Percentiles rank a stretch among this genome's conserved stretches.
These are phyloP conservation scores for Drosophila lini DNA, from an alignment of 1,140 invertebrate genomes.

Conservation along the genomic window DNA sequence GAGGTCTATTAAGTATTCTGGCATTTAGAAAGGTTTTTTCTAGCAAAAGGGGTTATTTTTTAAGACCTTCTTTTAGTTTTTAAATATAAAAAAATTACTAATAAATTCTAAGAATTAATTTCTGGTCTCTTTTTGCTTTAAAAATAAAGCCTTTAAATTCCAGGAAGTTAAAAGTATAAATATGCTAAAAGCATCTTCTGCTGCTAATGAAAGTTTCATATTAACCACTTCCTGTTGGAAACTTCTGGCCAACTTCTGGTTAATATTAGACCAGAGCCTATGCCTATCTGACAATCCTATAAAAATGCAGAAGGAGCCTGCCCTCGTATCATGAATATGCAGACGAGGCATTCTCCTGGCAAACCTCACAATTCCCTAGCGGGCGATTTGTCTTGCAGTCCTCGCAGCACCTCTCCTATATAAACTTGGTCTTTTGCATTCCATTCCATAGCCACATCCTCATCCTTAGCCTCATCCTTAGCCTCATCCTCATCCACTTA, in stretches of 20 bases:
- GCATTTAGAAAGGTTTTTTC: neutral
- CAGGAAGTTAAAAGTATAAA: neutral
- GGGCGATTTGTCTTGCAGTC: constrained; percentile 49
- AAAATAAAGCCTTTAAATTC: neutral
- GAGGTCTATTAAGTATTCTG: neutral
- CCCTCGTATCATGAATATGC: constrained; percentile 18
- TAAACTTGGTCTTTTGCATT: constrained; percentile 14
- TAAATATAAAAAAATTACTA: neutral
- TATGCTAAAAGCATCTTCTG: too few species aligned
- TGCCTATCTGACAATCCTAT: constrained; percentile 5
- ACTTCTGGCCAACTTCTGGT: constrained; percentile 5
- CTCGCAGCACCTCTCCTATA: constrained; percentile 7
- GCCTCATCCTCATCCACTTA: constrained; percentile 2
- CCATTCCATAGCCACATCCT: neutral
- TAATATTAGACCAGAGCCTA: constrained; percentile 17
- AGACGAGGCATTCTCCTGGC: constrained; percentile 17
- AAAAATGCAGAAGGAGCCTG: constrained; percentile 31
- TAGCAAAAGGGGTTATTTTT: neutral
- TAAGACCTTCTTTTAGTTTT: neutral
- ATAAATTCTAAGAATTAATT: neutral
- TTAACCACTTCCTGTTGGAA: constrained; percentile 9
- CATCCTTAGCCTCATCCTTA: neutral
- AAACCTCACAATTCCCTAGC: constrained; percentile 40
- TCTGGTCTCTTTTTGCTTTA: too few species aligned
- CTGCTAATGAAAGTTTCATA: constrained; percentile 18